Evolutionary conservation across 2,113 vertebrate genomes (phyloP).

Genomic region (human): DNA sequence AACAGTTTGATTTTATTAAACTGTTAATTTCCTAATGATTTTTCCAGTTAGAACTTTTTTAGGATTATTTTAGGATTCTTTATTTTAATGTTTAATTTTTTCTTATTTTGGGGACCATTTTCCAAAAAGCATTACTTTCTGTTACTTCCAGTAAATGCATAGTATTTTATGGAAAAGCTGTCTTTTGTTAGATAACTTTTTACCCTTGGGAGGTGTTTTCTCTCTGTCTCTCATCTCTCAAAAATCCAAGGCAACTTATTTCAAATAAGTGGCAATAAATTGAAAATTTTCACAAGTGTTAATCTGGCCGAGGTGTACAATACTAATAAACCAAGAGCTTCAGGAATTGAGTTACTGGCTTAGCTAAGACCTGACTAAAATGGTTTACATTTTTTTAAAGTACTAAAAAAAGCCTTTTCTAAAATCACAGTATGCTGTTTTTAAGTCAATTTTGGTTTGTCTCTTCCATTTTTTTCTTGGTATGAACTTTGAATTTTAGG

Average conservation of each 20-base stretch:
- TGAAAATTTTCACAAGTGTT: background rate
- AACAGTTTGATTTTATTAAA: background rate
- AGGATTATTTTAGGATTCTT: background rate
- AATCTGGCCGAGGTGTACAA: background rate
- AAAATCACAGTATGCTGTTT: background rate
- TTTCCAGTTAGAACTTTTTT: conserved; percentile 29
- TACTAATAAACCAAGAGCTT: background rate
- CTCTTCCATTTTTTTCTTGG: background rate
- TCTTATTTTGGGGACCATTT: background rate
- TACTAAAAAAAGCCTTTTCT: background rate
- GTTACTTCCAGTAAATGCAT: background rate
- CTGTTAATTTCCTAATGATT: background rate
- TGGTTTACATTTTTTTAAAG: background rate
- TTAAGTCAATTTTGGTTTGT: conserved; percentile 13
- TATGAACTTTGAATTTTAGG: background rate
- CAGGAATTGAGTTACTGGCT: background rate
- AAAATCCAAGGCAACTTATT: conserved; percentile 35
- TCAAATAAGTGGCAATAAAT: background rate
- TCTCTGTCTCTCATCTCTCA: background rate
- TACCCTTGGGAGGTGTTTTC: background rate
- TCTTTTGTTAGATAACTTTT: background rate
- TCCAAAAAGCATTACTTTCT: background rate
- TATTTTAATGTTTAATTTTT: conserved; percentile 2
- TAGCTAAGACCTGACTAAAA: background rate
- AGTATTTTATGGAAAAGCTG: background rate